Conservation (phyloP, 2,113 vertebrate species). For the Rhinoptilus africanus region DNA sequence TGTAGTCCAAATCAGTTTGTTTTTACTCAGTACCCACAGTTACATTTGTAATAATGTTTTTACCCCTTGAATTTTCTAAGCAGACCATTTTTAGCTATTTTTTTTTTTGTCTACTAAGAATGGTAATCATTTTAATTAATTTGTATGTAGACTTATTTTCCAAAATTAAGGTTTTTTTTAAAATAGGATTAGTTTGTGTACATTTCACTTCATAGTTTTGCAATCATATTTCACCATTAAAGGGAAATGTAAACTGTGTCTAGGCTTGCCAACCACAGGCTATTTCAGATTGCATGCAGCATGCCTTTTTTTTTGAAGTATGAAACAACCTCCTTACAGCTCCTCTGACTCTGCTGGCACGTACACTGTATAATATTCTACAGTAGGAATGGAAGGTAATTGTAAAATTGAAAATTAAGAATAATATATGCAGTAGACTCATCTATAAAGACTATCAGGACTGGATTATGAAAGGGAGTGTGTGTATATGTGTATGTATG, state of each 20-base stretch:
- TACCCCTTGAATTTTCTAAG: not conserved
- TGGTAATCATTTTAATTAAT: not conserved
- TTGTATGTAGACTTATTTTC: not conserved
- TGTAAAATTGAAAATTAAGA: slow-evolving; percentile 65
- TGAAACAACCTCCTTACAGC: not conserved
- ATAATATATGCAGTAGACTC: slow-evolving; percentile 15
- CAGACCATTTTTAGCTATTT: not conserved
- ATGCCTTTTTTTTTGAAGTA: not conserved
- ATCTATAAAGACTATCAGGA: slow-evolving; percentile 62
- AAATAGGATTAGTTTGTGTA: not conserved
- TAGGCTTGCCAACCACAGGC: not conserved
- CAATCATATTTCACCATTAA: not conserved
- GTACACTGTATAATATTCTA: not conserved
- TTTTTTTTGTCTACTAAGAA: not conserved
- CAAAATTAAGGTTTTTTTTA: not conserved
- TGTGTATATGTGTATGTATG: slow-evolving; percentile 36
- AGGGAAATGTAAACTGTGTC: not conserved
- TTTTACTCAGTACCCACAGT: not conserved
- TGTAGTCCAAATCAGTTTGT: not conserved
- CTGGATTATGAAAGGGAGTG: slow-evolving; percentile 61
- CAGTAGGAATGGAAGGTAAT: slow-evolving; percentile 47
- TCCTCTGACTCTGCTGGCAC: slow-evolving; percentile 10
- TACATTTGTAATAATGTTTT: not conserved
- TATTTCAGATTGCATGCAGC: not conserved
- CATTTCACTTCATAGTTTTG: not conserved